Evolutionary conservation across 1,140 invertebrate species (phyloP).

Genomic region (Heliconius hermathena): DNA sequence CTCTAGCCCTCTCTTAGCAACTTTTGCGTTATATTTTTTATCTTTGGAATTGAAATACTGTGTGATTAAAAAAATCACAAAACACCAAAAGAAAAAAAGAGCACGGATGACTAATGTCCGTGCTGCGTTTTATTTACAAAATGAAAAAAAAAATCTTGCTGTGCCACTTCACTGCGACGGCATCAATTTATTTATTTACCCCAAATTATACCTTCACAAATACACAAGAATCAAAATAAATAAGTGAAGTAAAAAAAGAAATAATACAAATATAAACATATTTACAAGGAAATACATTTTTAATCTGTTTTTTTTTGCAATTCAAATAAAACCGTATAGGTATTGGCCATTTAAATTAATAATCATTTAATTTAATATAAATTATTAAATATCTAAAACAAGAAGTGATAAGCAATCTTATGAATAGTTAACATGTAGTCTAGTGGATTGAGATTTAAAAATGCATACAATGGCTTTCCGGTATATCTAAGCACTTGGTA

Average conservation of each 20-base stretch:
- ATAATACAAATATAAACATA: neutral
- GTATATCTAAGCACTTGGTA: conserved; percentile 9
- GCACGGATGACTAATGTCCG: too few relatives aligned
- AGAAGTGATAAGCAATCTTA: neutral
- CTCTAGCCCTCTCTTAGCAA: too few relatives aligned
- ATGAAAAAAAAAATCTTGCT: too few relatives aligned
- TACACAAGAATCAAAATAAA: neutral
- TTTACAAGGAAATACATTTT: neutral
- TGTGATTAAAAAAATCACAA: too few relatives aligned
- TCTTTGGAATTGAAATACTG: too few relatives aligned
- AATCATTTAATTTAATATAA: neutral
- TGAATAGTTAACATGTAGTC: neutral
- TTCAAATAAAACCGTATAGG: neutral
- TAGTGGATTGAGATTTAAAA: conserved; percentile 18
- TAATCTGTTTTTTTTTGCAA: neutral
- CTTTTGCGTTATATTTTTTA: too few relatives aligned
- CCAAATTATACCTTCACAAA: neutral
- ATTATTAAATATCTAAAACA: neutral
- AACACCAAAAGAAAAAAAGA: too few relatives aligned
- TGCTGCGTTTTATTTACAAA: too few relatives aligned
- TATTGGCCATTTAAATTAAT: neutral
- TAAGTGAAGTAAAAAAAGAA: neutral
- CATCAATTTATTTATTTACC: too few relatives aligned
- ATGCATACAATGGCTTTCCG: conserved; percentile 17
- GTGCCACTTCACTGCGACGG: too few relatives aligned